A percentile compares a stretch with the other conserved stretches of the same genome.
Evolutionary conservation across 2,113 vertebrate species (phyloP).

Genomic region (Beaufortia kweichowensis): DNA sequence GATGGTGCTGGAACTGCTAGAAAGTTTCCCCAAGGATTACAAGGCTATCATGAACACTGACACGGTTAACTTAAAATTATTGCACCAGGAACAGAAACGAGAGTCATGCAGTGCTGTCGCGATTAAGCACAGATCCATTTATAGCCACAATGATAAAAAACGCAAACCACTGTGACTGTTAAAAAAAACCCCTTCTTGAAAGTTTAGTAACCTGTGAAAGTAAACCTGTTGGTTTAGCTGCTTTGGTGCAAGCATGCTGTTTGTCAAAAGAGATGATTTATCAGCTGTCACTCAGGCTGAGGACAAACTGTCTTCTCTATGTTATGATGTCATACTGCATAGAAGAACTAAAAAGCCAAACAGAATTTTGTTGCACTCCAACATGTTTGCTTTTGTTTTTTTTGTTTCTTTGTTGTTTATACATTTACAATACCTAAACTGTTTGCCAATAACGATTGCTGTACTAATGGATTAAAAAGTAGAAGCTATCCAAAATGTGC

Average conservation of each 20-base stretch:
- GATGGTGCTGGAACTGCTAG: no score
- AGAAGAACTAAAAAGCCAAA: no score
- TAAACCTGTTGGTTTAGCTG: slow-evolving; percentile 31
- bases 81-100: not conserved
- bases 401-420: no score
- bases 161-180: not conserved
- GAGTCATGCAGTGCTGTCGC: not conserved
- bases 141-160: not conserved
- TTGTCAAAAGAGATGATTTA: not conserved
- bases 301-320: not conserved
- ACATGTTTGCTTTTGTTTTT: no score
- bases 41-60: not conserved
- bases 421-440: no score
- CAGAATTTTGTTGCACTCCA: no score
- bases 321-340: no score
- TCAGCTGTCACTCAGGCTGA: not conserved
- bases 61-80: not conserved
- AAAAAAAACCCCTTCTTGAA: not conserved
- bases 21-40: not conserved
- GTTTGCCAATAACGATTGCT: no score
- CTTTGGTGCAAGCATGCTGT: not conserved
- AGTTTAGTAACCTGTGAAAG: slow-evolving; percentile 5
- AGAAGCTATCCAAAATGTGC: no score
- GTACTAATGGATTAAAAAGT: no score
- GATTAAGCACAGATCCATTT: not conserved